phyloP scores from a whole-genome alignment of 2,888 invertebrate genomes.

The Apamea monoglypha region DNA sequence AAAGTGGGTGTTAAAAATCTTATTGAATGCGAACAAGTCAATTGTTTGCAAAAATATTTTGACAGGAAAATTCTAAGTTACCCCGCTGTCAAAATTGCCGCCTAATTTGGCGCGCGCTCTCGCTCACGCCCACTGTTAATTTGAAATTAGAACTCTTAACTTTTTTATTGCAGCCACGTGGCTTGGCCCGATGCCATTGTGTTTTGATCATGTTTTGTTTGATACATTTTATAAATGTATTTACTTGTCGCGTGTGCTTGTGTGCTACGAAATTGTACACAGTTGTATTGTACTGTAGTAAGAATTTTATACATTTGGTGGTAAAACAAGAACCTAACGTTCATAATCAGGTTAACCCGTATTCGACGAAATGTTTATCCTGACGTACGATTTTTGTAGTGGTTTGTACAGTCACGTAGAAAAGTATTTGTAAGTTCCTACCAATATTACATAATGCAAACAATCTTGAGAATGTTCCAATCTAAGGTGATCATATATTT shows the following conservation, averaged over 20 bases:
- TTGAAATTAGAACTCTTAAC: slow-evolving; percentile 86
- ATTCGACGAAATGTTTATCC: slow-evolving; percentile 61
- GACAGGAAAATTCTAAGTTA: slow-evolving; percentile 87
- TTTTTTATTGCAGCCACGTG: slow-evolving; percentile 88
- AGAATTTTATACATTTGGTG: slow-evolving; percentile 28
- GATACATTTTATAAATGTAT: slow-evolving; percentile 37
- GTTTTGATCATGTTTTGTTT: slow-evolving; percentile 49
- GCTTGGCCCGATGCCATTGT: slow-evolving; percentile 71
- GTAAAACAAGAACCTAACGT: slow-evolving; percentile 45
- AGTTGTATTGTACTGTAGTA: background rate
- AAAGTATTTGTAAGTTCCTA: background rate
- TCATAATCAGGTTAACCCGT: slow-evolving; percentile 65
- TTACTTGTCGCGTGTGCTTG: slow-evolving; percentile 6
- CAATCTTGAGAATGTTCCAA: background rate
- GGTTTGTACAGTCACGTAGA: slow-evolving; percentile 41
- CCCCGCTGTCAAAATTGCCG: slow-evolving; percentile 85
- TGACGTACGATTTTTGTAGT: slow-evolving; percentile 48
- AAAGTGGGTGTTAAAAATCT: slow-evolving; percentile 78
- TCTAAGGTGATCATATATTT: background rate
- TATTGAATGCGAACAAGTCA: slow-evolving; percentile 75
- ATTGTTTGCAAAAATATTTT: slow-evolving; percentile 90
- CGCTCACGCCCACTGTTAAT: slow-evolving; percentile 81
- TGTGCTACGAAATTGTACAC: background rate
- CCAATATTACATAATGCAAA: background rate
- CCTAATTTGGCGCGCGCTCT: slow-evolving; percentile 83